Base-by-base conservation (phyloP, 2,113 vertebrate genomes). In the Neolamprologus cancellatus region DNA sequence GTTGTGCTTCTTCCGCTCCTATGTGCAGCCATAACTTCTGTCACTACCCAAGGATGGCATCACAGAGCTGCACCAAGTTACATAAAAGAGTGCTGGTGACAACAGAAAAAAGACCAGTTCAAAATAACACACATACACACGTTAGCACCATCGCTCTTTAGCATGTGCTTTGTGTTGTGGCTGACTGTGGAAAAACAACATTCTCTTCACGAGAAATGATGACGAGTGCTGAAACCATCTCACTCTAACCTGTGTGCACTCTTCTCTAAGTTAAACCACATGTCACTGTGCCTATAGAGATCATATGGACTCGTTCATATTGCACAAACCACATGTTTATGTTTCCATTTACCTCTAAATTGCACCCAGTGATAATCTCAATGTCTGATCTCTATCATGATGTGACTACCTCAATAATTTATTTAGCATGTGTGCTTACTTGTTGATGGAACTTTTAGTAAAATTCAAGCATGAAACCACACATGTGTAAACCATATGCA, bases 181-280 rank as follows among this genome's bases (percentile, higher is more conserved):
- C 79, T 78, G 81, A 20, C 79, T 54, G 74, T 74, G 84, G 59
- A 78, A 84, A 18, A 28, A 46, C 57, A 78, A 25, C 44, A 23
- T 34, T 48, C 39, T 84, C 8, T 61, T 88, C 48, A 55, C 41
- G 83, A 64, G 78, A 93, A 76, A 91, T 39, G 66, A 87, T 66
- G 89, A 92, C 41, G 32, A 91, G 85, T 74, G 14, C 52, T 28
- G 53, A 61, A 81, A 52, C 34, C 61, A 39, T 44, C 34, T 52
- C 41, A 15, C 59, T 76, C 83, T 53, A 92, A 92, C 92, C 88
- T 88, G 79, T 78, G 79, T 23, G 57, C 61, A 1, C 55, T 28
- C n/a, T 76, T 82, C 85, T 41, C 79, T 92, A 94, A 95, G 82
- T 92, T 8, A 14, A 94, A 90, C 85, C 93, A 94, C 84, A 92